A percentile compares a stretch with the other conserved stretches of the same genome.
Conservation (phyloP, 2,888 invertebrate genomes). For the Cremastinae sp. region DNA sequence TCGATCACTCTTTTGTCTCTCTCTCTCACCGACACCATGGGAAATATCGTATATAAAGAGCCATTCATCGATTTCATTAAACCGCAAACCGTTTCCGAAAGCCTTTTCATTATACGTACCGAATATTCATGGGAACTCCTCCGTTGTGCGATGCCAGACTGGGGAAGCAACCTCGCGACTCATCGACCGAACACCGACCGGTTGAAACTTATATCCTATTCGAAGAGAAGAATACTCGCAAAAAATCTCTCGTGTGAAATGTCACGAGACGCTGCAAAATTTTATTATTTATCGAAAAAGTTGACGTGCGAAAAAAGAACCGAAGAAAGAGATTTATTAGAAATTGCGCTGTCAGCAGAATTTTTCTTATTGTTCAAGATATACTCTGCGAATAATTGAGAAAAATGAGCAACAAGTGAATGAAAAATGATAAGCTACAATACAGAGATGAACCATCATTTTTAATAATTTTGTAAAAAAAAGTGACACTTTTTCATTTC, state of each 20-base stretch:
- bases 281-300: too few relatives aligned
- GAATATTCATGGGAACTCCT: slow-evolving; percentile 47
- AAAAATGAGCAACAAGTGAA: too few relatives aligned
- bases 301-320: too few relatives aligned
- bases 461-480: too few relatives aligned
- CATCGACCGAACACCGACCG: slow-evolving; percentile 4
- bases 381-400: too few relatives aligned
- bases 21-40: slow-evolving; percentile 17
- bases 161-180: background rate
- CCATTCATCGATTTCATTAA: slow-evolving; percentile 47
- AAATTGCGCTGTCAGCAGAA: too few relatives aligned
- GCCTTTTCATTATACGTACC: slow-evolving; percentile 36
- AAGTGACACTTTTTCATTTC: too few relatives aligned
- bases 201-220: slow-evolving; percentile 29
- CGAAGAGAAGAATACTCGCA: background rate
- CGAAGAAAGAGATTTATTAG: too few relatives aligned
- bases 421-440: too few relatives aligned
- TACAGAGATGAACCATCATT: too few relatives aligned
- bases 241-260: slow-evolving; percentile 10
- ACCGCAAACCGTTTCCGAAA: slow-evolving; percentile 52
- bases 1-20: slow-evolving; percentile 33
- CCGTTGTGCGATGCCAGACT: slow-evolving; percentile 7
- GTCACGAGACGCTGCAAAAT: slow-evolving; percentile 17
- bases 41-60: slow-evolving; percentile 38
- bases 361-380: too few relatives aligned